A percentile compares a stretch with the other conserved stretches of the same genome.
phyloP scores from a whole-genome alignment of 1,140 invertebrate genomes.

The Plodia interpunctella region DNA sequence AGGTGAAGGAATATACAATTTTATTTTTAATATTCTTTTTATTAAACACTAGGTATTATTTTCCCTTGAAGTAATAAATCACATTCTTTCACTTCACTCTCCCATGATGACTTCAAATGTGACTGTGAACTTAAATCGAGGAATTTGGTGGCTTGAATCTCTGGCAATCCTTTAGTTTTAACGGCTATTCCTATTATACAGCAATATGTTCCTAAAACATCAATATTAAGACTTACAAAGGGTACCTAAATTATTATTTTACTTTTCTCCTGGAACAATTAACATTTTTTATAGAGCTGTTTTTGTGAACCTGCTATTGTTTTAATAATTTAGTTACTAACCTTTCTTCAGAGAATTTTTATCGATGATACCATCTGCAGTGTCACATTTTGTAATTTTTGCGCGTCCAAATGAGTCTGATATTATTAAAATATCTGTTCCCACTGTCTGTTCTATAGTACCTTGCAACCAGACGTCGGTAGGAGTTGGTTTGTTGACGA shows the following conservation, averaged over 20 bases:
- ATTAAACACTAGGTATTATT: slow-evolving; percentile 22
- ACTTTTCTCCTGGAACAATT: no score
- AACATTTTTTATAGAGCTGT: no score
- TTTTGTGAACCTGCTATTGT: no score
- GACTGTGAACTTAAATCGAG: slow-evolving; percentile 44
- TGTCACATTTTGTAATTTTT: slow-evolving; percentile 60
- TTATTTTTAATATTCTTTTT: slow-evolving; percentile 13
- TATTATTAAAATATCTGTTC: slow-evolving; percentile 57
- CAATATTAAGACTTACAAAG: no score
- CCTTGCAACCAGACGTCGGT: slow-evolving; percentile 65
- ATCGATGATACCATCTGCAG: slow-evolving; percentile 50
- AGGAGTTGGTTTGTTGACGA: slow-evolving; percentile 45
- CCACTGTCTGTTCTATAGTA: slow-evolving; percentile 56
- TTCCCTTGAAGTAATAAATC: slow-evolving; percentile 43
- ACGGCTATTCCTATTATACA: slow-evolving; percentile 53
- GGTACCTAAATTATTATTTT: no score
- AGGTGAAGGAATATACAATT: slow-evolving; percentile 51
- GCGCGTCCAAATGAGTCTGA: slow-evolving; percentile 48
- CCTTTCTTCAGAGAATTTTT: slow-evolving; percentile 48
- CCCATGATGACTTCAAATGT: slow-evolving; percentile 52
- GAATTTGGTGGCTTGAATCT: slow-evolving; percentile 50
- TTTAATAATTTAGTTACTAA: slow-evolving; percentile 16
- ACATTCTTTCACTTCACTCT: slow-evolving; percentile 51
- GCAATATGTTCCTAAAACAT: slow-evolving; percentile 51
- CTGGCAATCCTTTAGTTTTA: slow-evolving; percentile 51